These are phyloP conservation scores for Stramonita haemastoma DNA, from an alignment of 2,888 invertebrate species.

Conservation along the genomic window DNA sequence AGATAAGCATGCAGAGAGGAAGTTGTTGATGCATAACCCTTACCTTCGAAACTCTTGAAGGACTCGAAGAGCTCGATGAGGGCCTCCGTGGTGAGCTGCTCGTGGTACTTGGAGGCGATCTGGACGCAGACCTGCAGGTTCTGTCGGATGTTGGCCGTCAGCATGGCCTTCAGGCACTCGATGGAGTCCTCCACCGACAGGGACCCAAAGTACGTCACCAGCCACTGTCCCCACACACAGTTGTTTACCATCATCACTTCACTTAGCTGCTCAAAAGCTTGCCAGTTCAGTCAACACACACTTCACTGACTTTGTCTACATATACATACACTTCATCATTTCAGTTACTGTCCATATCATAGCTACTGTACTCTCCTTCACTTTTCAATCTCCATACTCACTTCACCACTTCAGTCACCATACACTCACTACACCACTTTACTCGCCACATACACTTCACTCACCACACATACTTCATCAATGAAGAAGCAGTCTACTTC, in stretches of 20 bases:
- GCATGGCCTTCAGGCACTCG: slow-evolving; percentile 97
- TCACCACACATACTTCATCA: too few species aligned
- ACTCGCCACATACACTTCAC: too few species aligned
- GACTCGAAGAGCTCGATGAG: slow-evolving; percentile 98
- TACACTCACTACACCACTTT: not conserved
- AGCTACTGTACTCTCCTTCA: too few species aligned
- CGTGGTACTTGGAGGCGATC: slow-evolving; percentile 99
- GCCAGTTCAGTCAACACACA: not conserved
- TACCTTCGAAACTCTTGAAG: slow-evolving; percentile 96
- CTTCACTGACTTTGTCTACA: not conserved
- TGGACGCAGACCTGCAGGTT: slow-evolving; percentile 89
- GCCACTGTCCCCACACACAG: slow-evolving; percentile 82
- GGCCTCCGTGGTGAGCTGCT: slow-evolving; percentile 96
- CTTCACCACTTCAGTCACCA: too few species aligned
- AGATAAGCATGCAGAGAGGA: too few species aligned
- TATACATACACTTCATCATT: not conserved
- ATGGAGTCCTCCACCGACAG: slow-evolving; percentile 98
- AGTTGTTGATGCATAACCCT: slow-evolving; percentile 1
- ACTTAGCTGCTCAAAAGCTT: too few species aligned
- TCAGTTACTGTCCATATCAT: not conserved
- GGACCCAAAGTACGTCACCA: slow-evolving; percentile 98
- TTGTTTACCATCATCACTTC: not conserved
- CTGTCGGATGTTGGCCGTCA: slow-evolving; percentile 95
- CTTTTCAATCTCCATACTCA: too few species aligned
- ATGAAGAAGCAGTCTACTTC: too few species aligned